These are phyloP conservation scores for Apteryx owenii DNA, from an alignment of 2,113 vertebrate species.

Conservation along the genomic window DNA sequence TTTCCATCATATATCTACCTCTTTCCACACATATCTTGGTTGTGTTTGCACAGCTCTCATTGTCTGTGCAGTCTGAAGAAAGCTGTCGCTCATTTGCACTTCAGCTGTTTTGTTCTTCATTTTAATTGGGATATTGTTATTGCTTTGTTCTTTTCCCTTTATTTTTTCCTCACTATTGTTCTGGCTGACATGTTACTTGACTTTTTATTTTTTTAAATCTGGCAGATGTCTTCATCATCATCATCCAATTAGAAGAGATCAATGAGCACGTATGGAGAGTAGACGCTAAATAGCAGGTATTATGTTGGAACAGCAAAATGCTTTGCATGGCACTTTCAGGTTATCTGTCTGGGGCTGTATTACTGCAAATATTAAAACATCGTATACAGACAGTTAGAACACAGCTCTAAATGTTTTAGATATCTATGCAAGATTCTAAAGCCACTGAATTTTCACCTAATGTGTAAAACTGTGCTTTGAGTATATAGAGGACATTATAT, in stretches of 20 bases:
- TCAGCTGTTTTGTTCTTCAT: constrained; percentile 6
- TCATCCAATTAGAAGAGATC: background rate
- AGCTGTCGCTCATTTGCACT: background rate
- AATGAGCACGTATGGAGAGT: background rate
- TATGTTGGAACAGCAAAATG: background rate
- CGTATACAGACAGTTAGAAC: background rate
- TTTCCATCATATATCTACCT: background rate
- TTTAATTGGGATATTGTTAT: constrained; percentile 32
- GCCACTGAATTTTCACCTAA: background rate
- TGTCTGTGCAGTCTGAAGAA: background rate
- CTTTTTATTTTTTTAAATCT: background rate
- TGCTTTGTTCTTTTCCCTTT: background rate
- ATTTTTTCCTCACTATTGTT: constrained; percentile 3
- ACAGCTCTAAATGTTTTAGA: background rate
- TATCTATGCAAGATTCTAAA: background rate
- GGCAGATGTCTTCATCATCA: constrained; percentile 11
- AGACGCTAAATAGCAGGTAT: background rate
- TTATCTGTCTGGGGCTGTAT: background rate
- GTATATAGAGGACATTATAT: background rate
- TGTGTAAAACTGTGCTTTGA: background rate
- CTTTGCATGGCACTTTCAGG: background rate
- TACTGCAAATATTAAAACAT: background rate
- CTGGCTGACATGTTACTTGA: background rate
- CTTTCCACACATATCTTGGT: background rate
- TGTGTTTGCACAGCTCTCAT: background rate